These are phyloP conservation scores for Pseudomyrmex cubaensis DNA, from an alignment of 1,140 invertebrate species.

Conservation along the genomic window DNA sequence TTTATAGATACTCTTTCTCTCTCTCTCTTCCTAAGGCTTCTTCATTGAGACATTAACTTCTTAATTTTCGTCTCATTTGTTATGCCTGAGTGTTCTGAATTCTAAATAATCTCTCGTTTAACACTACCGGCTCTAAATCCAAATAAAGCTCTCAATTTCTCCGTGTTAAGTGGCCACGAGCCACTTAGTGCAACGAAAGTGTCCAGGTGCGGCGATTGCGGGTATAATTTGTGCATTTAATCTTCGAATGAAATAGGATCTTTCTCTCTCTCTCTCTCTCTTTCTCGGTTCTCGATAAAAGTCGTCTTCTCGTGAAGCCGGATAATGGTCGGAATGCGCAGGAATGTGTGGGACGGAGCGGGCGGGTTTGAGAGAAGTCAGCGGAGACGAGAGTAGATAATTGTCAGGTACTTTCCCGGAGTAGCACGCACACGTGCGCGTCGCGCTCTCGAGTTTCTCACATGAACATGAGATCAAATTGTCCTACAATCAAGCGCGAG, in stretches of 20 bases:
- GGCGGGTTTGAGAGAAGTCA: constrained; percentile 12
- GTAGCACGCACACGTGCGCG: not conserved
- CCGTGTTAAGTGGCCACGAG: no score
- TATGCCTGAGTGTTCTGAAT: not conserved
- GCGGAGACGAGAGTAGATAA: constrained; percentile 56
- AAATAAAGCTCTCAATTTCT: constrained; percentile 11
- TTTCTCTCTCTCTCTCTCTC: no score
- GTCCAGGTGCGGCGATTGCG: not conserved
- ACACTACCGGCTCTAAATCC: not conserved
- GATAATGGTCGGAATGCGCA: constrained; percentile 56
- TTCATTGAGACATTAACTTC: no score
- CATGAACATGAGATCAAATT: constrained; percentile 35
- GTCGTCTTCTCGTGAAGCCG: constrained; percentile 49
- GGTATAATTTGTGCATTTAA: constrained; percentile 57
- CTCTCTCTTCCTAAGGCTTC: no score
- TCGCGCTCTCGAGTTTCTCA: not conserved
- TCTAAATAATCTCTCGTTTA: not conserved
- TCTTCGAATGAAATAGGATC: constrained; percentile 41
- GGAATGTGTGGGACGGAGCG: constrained; percentile 43
- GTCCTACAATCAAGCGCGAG: constrained; percentile 4
- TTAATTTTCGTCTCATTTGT: not conserved
- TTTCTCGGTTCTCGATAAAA: constrained; percentile 2
- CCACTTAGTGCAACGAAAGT: constrained; percentile 10
- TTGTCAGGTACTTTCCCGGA: constrained; percentile 45
- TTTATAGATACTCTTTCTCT: no score